Conservation (phyloP, 2,113 vertebrate species). For the Chaenocephalus aceratus region DNA sequence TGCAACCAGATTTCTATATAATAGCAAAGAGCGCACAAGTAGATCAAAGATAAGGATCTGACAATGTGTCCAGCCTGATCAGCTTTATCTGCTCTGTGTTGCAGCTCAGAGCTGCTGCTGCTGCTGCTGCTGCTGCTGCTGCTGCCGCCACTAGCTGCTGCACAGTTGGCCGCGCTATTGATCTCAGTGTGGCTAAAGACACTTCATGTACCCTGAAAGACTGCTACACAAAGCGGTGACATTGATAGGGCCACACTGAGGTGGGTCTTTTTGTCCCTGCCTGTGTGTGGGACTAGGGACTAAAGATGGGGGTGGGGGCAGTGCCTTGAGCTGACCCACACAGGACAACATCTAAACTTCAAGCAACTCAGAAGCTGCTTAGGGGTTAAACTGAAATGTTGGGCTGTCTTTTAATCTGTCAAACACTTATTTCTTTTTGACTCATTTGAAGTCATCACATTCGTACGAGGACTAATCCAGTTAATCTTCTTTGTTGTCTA, state of each 20-base stretch:
- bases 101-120: conserved; percentile 42
- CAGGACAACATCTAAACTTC: conserved; percentile 67
- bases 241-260: conserved; percentile 84
- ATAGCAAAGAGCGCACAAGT: conserved; percentile 48
- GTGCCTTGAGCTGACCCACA: conserved; percentile 69
- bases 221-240: conserved; percentile 81
- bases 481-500: conserved; percentile 56
- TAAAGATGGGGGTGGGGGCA: conserved; percentile 71
- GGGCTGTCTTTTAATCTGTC: conserved; percentile 45
- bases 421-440: conserved; percentile 47
- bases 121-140: conserved; percentile 33
- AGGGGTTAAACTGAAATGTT: conserved; percentile 67
- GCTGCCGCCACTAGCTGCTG: conserved; percentile 52
- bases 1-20: conserved; percentile 10
- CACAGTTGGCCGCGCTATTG: conserved; percentile 78
- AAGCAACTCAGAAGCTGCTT: conserved; percentile 56
- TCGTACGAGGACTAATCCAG: conserved; percentile 55
- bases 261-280: conserved; percentile 81
- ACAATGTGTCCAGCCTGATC: conserved; percentile 62
- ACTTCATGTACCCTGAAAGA: conserved; percentile 85
- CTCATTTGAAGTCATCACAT: conserved; percentile 63
- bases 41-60: conserved; percentile 77
- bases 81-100: conserved; percentile 68
- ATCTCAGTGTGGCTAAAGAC: conserved; percentile 83
- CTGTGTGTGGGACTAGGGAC: conserved; percentile 78